A percentile compares a stretch with the other conserved stretches of the same genome.
Evolutionary conservation across 2,113 vertebrate species (phyloP).

Genomic region (Pterocles orientalis): DNA sequence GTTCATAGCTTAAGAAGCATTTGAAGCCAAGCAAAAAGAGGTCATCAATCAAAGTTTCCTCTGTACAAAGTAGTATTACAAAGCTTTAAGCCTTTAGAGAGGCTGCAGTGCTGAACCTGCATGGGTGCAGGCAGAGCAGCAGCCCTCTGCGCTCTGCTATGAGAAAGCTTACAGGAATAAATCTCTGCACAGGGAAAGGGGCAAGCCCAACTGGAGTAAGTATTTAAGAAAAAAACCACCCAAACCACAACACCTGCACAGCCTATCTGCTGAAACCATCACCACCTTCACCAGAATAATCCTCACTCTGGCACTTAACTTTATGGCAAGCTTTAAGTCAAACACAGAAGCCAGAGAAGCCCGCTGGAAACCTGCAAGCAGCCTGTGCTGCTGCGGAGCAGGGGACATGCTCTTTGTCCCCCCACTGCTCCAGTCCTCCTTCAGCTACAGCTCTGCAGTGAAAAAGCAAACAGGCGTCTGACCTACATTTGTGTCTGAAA

Average conservation of each 20-base stretch:
- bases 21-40: background rate
- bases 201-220: background rate
- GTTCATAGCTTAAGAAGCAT: background rate
- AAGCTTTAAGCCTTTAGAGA: background rate
- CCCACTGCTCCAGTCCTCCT: background rate
- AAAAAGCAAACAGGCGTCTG: background rate
- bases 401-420: background rate
- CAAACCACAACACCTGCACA: background rate
- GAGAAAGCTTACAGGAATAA: background rate
- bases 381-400: background rate
- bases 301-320: background rate
- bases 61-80: background rate
- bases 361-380: background rate
- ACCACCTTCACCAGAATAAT: background rate
- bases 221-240: background rate
- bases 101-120: background rate
- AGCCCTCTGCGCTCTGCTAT: fast-evolving
- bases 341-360: background rate
- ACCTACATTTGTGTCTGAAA: background rate
- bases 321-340: background rate
- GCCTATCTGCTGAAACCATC: background rate
- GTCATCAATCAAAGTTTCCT: background rate
- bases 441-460: background rate
- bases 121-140: background rate
- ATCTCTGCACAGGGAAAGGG: background rate